phyloP scores from a whole-genome alignment of 2,888 invertebrate genomes.

The Diplolepis rosae region DNA sequence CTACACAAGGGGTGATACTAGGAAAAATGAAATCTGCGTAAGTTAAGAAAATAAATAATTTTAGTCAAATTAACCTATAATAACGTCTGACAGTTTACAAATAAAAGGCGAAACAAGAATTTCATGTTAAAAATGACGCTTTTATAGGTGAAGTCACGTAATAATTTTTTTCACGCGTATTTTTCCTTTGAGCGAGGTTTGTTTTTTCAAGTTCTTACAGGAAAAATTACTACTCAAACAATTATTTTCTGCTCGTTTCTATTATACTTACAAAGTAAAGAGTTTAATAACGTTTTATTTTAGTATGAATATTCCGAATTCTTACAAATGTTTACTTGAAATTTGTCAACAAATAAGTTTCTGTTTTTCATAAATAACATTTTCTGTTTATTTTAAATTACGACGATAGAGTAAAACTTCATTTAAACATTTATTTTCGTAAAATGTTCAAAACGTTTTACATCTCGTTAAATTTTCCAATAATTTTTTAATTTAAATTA shows the following conservation, averaged over 20 bases:
- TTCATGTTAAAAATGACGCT: not conserved
- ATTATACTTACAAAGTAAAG: not conserved
- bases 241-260: not conserved
- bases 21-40: constrained; percentile 15
- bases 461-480: too few relatives aligned
- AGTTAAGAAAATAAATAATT: not conserved
- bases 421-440: too few relatives aligned
- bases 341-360: too few relatives aligned
- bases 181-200: not conserved
- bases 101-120: not conserved
- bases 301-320: not conserved
- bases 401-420: too few relatives aligned
- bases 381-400: too few relatives aligned
- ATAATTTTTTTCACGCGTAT: not conserved
- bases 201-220: not conserved
- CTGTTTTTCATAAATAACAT: too few relatives aligned
- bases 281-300: not conserved
- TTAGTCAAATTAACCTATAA: not conserved
- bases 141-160: not conserved
- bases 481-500: not conserved
- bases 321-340: not conserved
- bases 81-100: constrained; percentile 1
- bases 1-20: not conserved
- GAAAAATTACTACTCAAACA: not conserved
- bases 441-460: too few relatives aligned